Percentiles rank a stretch among this genome's conserved stretches.
phyloP scores from a whole-genome alignment of 2,113 vertebrate genomes.

The Acanthisitta chloris region DNA sequence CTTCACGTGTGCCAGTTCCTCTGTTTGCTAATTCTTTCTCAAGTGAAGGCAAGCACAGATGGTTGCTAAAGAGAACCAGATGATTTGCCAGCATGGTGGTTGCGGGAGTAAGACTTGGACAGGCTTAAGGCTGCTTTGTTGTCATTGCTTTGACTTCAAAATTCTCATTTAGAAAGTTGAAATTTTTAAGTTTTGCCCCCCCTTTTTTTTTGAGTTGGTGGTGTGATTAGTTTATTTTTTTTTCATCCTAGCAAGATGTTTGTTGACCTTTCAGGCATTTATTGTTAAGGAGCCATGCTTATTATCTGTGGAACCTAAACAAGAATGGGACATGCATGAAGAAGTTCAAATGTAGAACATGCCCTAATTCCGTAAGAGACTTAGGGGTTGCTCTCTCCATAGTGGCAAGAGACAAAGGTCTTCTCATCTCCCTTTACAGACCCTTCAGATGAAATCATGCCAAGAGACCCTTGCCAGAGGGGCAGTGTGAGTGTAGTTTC shows the following conservation, averaged over 20 bases:
- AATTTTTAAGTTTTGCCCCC: not conserved
- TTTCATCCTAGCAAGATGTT: not conserved
- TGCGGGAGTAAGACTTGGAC: not conserved
- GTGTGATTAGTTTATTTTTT: not conserved
- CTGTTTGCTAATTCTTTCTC: conserved; percentile 21
- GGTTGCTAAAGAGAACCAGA: not conserved
- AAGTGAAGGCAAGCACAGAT: conserved; percentile 35
- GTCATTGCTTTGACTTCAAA: not conserved
- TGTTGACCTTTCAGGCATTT: not conserved
- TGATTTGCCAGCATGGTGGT: not conserved
- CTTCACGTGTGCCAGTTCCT: not conserved
- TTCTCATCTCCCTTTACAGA: not conserved
- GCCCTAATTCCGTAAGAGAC: accelerated
- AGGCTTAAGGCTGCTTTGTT: not conserved
- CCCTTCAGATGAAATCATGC: not conserved
- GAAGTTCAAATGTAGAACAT: not conserved
- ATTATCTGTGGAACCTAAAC: not conserved
- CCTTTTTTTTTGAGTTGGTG: not conserved
- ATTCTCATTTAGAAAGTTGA: not conserved
- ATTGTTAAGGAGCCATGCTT: not conserved
- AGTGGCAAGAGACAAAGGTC: not conserved
- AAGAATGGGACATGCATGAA: not conserved
- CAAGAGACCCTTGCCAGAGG: not conserved
- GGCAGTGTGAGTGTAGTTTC: accelerated
- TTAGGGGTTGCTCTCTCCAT: not conserved